A percentile compares a stretch with the other conserved stretches of the same genome.
Evolutionary conservation across 2,797 vertebrate genomes (phyloP).

Genomic region (Podarcis siculus): DNA sequence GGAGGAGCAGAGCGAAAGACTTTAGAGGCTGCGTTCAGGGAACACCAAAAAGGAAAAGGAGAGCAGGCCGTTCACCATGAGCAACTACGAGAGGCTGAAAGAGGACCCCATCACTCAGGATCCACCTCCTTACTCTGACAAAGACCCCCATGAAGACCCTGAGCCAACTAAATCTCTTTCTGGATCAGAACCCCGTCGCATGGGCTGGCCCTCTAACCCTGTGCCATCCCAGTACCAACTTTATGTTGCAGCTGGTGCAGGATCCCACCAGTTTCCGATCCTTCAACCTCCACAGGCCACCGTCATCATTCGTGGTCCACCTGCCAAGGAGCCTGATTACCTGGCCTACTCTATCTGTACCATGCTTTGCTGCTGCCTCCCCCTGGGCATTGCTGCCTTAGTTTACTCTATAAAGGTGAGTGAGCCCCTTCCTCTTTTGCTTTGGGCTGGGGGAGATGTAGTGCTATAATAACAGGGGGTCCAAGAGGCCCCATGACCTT

Average conservation of each 20-base stretch:
- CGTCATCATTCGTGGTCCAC: background rate
- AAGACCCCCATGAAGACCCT: background rate
- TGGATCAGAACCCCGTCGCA: background rate
- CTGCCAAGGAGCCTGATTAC: slow-evolving; percentile 68
- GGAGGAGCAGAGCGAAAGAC: background rate
- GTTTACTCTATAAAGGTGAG: slow-evolving; percentile 78
- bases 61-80: background rate
- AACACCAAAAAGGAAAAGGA: background rate
- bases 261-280: background rate
- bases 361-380: slow-evolving; percentile 82
- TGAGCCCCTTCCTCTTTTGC: no score
- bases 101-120: background rate
- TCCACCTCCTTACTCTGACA: background rate
- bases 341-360: slow-evolving; percentile 82
- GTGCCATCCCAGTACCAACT: background rate
- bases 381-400: slow-evolving; percentile 79
- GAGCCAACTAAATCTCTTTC: background rate
- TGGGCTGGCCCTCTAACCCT: background rate
- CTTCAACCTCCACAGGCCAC: background rate
- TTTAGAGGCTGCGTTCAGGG: no score
- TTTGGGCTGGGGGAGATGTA: no score
- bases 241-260: background rate
- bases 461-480: no score
- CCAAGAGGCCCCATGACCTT: no score
- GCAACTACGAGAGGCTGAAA: background rate